Conservation (phyloP, 2,797 vertebrate genomes). For the Bufotes viridis region DNA sequence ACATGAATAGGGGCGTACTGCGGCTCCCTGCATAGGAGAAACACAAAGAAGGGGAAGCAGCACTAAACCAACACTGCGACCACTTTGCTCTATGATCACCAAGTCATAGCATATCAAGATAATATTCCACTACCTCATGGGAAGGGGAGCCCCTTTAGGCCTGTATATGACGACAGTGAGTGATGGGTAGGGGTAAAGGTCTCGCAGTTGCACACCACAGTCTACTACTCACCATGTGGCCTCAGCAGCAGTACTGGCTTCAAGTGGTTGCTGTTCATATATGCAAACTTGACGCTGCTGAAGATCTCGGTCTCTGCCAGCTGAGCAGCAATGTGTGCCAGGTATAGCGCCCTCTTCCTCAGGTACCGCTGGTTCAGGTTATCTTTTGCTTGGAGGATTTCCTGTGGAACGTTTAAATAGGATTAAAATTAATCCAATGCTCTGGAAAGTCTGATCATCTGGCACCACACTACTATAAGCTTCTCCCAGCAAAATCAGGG, state of each 20-base stretch:
- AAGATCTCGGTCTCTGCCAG: slow-evolving; percentile 80
- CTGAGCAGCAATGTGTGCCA: slow-evolving; percentile 85
- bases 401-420: slow-evolving; percentile 65
- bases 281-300: slow-evolving; percentile 84
- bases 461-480: neutral
- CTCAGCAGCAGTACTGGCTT: slow-evolving; percentile 85
- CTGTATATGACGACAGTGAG: neutral
- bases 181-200: neutral
- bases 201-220: neutral
- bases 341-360: slow-evolving; percentile 91
- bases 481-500: no score
- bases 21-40: neutral
- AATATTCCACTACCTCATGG: neutral
- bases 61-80: neutral
- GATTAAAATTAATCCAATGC: neutral
- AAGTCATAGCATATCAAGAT: neutral
- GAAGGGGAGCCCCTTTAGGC: neutral
- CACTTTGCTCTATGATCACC: neutral
- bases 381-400: slow-evolving; percentile 85
- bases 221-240: slow-evolving; percentile 77
- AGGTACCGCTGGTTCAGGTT: slow-evolving; percentile 92
- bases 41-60: neutral
- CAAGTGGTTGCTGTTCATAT: slow-evolving; percentile 88
- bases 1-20: no score
- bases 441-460: neutral